Base-by-base conservation (phyloP, 2,888 invertebrate genomes). In the Aleiodes alternator region DNA sequence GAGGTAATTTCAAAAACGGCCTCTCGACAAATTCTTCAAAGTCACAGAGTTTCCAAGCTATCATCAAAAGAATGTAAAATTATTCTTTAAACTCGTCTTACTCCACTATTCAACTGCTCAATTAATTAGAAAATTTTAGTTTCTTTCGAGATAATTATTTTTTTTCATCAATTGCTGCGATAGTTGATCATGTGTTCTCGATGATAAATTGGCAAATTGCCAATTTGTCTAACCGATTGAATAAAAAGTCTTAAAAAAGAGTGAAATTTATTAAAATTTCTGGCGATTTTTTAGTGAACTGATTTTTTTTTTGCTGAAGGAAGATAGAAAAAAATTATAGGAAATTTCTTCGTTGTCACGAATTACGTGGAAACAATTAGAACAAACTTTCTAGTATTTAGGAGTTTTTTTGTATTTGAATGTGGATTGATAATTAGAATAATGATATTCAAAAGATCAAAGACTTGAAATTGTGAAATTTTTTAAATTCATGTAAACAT, bases 191-290 rank as follows among this genome's bases (percentile, higher is more conserved):
- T 79, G 75, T 72, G 71, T 75, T 76, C 69, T 64, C 38, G 71
- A 76, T 50, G 69, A 53, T 68, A 73, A 76, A 73, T 57, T 72
- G 76, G 59, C 73, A 73, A 72, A 53, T 57, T 75, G 75, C 68
- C 76, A 79, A 73, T 77, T 73, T 72, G 57, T 9, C 57, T 59
- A 61, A 70, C 64, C 34, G 4, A 23, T 16, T 57, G 61, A 48
- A 75, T 38, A 34, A 55, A 57, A 66, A 34, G 55, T 69, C 23
- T 23, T 29, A 77, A 69, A 38, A 43, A 48, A 69, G 43, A 57
- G 16, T 8, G 4, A 48, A 16, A 3, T 12, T 23, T 23, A 31
- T 34, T 34, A 6, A 34, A 34, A 34, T 34, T 34, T 34, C 6
- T 34, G 34, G 34, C 34, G 34, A 16, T 64, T 53, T 64, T 72